Conservation (phyloP, 1,140 invertebrate species). For the Caenorhabditis remanei region DNA sequence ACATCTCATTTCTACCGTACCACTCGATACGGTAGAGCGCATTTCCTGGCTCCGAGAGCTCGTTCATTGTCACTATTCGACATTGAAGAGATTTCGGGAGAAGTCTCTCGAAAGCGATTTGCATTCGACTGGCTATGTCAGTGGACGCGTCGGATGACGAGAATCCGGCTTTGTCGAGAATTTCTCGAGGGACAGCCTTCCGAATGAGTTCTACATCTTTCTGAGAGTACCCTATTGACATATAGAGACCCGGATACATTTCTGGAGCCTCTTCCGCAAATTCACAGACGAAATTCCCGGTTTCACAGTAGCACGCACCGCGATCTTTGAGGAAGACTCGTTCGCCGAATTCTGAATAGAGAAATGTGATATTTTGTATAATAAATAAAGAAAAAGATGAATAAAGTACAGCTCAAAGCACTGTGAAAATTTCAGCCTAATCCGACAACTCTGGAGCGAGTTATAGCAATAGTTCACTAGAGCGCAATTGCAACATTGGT, state of each 20-base stretch:
- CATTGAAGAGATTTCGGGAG: slow-evolving; percentile 73
- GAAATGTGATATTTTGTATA: too few relatives aligned
- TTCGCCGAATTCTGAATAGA: slow-evolving; percentile 76
- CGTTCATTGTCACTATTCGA: slow-evolving; percentile 71
- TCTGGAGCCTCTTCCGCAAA: slow-evolving; percentile 68
- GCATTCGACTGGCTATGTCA: slow-evolving; percentile 73
- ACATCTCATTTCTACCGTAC: slow-evolving; percentile 71
- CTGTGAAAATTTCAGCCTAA: background rate
- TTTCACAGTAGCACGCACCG: slow-evolving; percentile 74
- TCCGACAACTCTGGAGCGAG: background rate
- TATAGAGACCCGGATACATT: slow-evolving; percentile 70
- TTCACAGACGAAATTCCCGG: slow-evolving; percentile 76
- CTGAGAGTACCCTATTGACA: slow-evolving; percentile 65
- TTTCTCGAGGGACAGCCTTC: slow-evolving; percentile 58
- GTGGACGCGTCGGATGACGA: slow-evolving; percentile 68
- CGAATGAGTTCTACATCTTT: slow-evolving; percentile 64
- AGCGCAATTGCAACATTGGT: background rate
- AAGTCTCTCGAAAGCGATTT: slow-evolving; percentile 74
- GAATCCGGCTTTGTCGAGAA: slow-evolving; percentile 66
- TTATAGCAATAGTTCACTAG: background rate
- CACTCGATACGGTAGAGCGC: slow-evolving; percentile 75
- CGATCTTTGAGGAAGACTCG: slow-evolving; percentile 73
- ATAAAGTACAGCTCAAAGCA: background rate
- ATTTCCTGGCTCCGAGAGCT: slow-evolving; percentile 63
- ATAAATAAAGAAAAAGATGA: too few relatives aligned